Evolutionary conservation across 2,888 invertebrate species (phyloP).

Genomic region (Nomada ruficornis): DNA sequence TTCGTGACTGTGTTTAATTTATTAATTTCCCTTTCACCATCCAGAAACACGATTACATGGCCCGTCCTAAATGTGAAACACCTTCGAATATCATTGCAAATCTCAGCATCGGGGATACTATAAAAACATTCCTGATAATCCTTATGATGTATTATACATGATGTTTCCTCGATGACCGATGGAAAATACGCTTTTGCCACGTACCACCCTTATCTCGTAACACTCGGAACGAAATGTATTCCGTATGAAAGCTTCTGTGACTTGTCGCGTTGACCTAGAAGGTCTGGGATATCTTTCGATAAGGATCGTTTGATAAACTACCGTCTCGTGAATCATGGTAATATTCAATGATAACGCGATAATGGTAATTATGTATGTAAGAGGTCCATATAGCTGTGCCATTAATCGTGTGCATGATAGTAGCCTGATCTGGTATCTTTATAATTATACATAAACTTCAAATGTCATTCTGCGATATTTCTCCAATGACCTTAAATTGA

Average conservation of each 20-base stretch:
- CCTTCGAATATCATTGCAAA: conserved; percentile 6
- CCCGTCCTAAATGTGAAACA: conserved; percentile 9
- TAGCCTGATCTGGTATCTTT: conserved; percentile 15
- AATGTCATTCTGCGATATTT: not conserved
- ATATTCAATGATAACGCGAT: conserved; percentile 34
- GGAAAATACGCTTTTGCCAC: conserved; percentile 50
- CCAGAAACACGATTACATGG: not conserved
- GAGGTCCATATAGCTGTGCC: not conserved
- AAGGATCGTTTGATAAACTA: conserved; percentile 27
- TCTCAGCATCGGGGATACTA: conserved; percentile 3
- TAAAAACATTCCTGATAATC: conserved; percentile 23
- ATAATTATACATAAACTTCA: not conserved
- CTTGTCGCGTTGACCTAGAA: conserved; percentile 44
- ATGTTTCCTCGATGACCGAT: conserved; percentile 50
- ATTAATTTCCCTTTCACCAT: not conserved
- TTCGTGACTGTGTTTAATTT: conserved; percentile 3
- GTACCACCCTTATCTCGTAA: conserved; percentile 39
- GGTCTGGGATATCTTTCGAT: conserved; percentile 35
- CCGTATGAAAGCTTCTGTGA: conserved; percentile 7
- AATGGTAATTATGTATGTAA: conserved; percentile 6
- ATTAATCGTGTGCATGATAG: conserved; percentile 19
- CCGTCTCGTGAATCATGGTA: conserved; percentile 31
- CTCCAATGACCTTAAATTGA: not conserved
- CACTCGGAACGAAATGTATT: conserved; percentile 37
- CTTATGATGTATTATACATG: conserved; percentile 34